Evolutionary conservation across 2,797 vertebrate genomes (phyloP).

Genomic region (Ctenopoma multispine): DNA sequence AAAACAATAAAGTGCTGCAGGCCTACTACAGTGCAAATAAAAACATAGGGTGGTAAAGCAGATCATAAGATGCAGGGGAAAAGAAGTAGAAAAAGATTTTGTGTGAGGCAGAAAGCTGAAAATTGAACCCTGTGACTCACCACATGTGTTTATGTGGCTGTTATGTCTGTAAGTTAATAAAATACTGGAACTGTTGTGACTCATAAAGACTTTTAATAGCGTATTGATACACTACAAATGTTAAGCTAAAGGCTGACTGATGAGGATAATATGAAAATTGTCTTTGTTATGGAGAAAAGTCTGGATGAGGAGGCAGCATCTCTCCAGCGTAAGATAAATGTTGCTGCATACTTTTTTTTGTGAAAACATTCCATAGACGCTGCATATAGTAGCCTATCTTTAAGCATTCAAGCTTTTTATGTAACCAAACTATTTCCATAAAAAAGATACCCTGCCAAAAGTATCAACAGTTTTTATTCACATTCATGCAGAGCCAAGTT

Average conservation of each 20-base stretch:
- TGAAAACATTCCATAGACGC: too few species aligned
- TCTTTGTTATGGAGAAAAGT: too few species aligned
- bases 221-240: not conserved
- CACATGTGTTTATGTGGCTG: not conserved
- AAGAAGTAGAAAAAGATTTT: not conserved
- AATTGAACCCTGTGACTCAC: conserved; percentile 11
- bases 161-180: not conserved
- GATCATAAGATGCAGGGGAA: not conserved
- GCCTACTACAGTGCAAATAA: not conserved
- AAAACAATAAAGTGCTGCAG: not conserved
- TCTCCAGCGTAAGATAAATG: too few species aligned
- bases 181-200: not conserved
- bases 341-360: too few species aligned
- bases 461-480: not conserved
- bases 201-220: not conserved
- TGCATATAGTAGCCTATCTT: too few species aligned
- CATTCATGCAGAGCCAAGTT: not conserved
- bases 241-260: too few species aligned
- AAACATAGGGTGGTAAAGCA: not conserved
- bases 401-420: not conserved
- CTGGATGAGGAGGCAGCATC: too few species aligned
- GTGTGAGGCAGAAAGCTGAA: conserved; percentile 7
- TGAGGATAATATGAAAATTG: not conserved
- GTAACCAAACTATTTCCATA: not conserved
- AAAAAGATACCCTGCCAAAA: not conserved